These are phyloP conservation scores for Homarus americanus DNA, from an alignment of 1,140 invertebrate genomes.

Conservation along the genomic window DNA sequence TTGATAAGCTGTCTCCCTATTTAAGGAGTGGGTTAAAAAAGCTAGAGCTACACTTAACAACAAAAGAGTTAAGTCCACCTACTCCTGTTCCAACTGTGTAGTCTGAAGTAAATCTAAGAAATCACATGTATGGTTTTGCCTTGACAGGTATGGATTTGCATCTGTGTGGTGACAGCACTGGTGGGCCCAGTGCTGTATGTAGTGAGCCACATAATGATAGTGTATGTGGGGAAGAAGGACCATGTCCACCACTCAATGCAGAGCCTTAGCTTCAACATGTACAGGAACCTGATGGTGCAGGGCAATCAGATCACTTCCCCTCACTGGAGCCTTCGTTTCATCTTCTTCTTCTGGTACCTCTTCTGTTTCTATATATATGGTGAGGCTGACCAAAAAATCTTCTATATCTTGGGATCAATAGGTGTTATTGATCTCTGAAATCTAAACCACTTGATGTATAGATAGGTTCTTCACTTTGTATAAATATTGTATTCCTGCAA, in stretches of 20 bases:
- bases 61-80: background rate
- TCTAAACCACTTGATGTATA: no score
- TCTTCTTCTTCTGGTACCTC: conserved; percentile 35
- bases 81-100: background rate
- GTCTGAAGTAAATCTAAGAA: background rate
- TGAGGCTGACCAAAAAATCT: background rate
- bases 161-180: background rate
- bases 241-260: background rate
- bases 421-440: no score
- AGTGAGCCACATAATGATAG: background rate
- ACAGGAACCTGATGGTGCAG: conserved; percentile 24
- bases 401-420: no score
- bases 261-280: conserved; percentile 12
- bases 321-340: background rate
- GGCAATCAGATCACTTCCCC: conserved; percentile 8
- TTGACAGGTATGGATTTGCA: conserved; percentile 3
- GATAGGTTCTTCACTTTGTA: no score
- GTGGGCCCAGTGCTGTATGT: background rate
- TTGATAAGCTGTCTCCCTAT: background rate
- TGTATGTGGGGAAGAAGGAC: background rate
- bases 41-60: background rate
- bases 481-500: no score
- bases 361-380: conserved; percentile 52
- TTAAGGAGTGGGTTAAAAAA: background rate
- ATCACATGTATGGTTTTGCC: background rate